Evolutionary conservation across 2,888 invertebrate genomes (phyloP), one percentile per base, ranked within the genome.

Genomic region (Scaptomyza reducta): DNA sequence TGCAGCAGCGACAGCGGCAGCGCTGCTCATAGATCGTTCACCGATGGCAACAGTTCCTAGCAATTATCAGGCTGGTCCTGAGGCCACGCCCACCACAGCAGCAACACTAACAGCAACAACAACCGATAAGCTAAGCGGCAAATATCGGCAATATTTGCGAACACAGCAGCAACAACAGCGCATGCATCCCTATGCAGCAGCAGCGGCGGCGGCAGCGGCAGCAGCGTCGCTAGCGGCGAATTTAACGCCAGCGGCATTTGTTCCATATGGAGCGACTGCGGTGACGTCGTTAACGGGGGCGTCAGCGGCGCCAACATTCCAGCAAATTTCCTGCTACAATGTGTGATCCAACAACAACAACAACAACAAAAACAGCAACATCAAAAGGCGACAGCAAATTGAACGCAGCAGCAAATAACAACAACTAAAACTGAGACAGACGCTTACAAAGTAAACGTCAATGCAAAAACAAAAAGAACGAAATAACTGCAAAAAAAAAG

Each of bases 281-380:
- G 75, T 74, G 57, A 74, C 85, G 51, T 77, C 81, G 29, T 70
- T 88, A 42, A 79, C 85, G 40, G 49, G 49, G 18, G 88, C 90
- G 69, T 74, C 88, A 55, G 77, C 87, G 50, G 89, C 90, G 78
- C 88, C 90, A 77, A 90, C 91, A 88, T 92, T 93, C 90, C 93
- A 93, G 79, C 93, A 93, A 91, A 93, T 94, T 90, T 92, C 92
- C 80, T 94, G 93, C 91, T 94, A 93, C 87, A 94, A 94, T 90
- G 93, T 93, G 93, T 94, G 93, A 94, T 93, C 91, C 71, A 70
- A 70, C 59, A 69, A 63, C 67, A 70, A 46, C 65, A 79, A 44
- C 31, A 56, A 33, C 46, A 60, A 40, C 63, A 67, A 29, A 22
- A 22, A 22, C 22, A 22, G 22, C 22, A 22, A 22, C 22, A 22